phyloP scores from a whole-genome alignment of 1,140 invertebrate genomes.

The Xylocopa sonorina region DNA sequence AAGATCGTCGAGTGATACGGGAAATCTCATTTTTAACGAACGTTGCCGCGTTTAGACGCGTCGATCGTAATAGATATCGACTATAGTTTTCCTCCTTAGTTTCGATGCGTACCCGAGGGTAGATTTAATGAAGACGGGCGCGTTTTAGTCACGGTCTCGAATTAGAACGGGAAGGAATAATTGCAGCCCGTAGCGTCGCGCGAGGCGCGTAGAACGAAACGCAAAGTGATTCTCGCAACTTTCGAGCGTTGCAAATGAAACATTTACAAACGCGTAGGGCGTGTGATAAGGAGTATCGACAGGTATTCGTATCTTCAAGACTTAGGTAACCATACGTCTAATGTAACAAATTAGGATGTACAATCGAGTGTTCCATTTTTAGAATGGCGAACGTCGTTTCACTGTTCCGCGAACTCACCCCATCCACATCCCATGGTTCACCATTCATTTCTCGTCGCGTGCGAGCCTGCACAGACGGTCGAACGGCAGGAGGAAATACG shows the following conservation, averaged over 20 bases:
- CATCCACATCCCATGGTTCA: no score
- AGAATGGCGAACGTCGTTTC: not conserved
- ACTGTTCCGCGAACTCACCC: no score
- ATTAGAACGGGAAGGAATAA: not conserved
- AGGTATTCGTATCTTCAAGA: slow-evolving; percentile 11
- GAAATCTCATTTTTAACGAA: not conserved
- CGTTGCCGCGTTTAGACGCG: not conserved
- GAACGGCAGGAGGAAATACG: not conserved
- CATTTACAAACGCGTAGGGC: slow-evolving; percentile 26
- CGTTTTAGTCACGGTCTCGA: not conserved
- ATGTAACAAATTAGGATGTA: not conserved
- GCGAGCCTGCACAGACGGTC: not conserved
- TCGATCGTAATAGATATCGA: not conserved
- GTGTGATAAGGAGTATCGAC: not conserved
- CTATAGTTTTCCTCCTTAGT: not conserved
- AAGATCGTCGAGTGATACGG: slow-evolving; percentile 4
- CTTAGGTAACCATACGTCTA: not conserved
- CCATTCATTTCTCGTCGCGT: not conserved
- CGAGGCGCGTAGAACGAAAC: slow-evolving; percentile 17
- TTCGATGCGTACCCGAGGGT: slow-evolving; percentile 6
- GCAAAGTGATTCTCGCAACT: slow-evolving; percentile 20
- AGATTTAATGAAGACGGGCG: slow-evolving; percentile 12
- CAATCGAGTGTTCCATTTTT: slow-evolving; percentile 5
- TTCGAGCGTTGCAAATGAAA: slow-evolving; percentile 22
- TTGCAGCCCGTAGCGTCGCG: not conserved